Evolutionary conservation across 2,797 vertebrate species (phyloP), one percentile per base, ranked within the genome.

Genomic region (Pogoniulus pusillus): DNA sequence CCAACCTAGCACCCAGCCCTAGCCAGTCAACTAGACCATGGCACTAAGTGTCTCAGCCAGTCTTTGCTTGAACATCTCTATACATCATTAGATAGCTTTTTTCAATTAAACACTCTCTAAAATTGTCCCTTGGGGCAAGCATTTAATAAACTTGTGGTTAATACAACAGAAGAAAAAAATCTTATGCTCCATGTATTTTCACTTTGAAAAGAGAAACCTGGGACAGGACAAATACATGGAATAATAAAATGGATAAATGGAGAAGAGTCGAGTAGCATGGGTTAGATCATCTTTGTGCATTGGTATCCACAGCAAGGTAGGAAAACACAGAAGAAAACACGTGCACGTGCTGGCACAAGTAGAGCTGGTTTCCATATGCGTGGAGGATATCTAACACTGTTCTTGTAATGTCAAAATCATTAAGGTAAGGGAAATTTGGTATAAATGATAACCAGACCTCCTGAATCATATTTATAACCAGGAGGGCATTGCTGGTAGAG

Each of bases 331-430:
- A 49, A 43, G 34, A 22, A 55, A 29, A 35, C 7, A 20, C 0
- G 0, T 45, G 5, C 7, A 47, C 35, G 53, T 4, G 47, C 0
- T 63, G 55, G 18, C 39, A 51, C 0, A 0, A 9, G 16, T 12
- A 70, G 53, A 62, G 20, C 15, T 73, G 7, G 54, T 81, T 90
- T 80, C 49, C 19, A 16, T 63, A 49, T 72, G 16, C 34, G 7
- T 13, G 13, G 47, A 49, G 47, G 47, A 23, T 23, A 49, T 70
- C 55, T 74, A 73, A 62, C 37, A 63, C 12, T n/a, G 30, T 68
- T 68, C n/a, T 45, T 15, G 19, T 39, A 9, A 77, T 11, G 13
- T 35, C 78, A 84, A 77, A 85, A 11, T 5, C 10, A 30, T 58
- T 65, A 58, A 77, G 11, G 16, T 39, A 79, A 74, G 34, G 16